Evolutionary conservation across 1,140 invertebrate species (phyloP).

Genomic region (Brachionus rubens): DNA sequence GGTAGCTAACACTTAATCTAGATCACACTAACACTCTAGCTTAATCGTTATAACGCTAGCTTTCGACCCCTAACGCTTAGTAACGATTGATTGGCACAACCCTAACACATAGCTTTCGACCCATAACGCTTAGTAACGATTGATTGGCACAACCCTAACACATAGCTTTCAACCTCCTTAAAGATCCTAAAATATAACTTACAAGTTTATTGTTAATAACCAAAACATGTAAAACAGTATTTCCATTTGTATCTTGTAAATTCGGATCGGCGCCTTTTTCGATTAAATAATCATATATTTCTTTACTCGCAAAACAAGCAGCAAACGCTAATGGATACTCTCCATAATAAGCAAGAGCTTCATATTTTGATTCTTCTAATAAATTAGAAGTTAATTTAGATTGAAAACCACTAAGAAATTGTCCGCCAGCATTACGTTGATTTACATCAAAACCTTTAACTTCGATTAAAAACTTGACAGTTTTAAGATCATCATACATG

Average conservation of each 20-base stretch:
- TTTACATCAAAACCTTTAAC: conserved; percentile 78
- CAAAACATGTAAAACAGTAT: conserved; percentile 96
- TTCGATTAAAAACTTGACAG: conserved; percentile 86
- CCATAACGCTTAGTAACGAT: too few relatives aligned
- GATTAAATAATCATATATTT: conserved; percentile 91
- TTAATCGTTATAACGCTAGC: too few relatives aligned
- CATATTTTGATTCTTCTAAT: conserved; percentile 20
- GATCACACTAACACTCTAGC: too few relatives aligned
- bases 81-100: too few relatives aligned
- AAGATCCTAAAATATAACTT: too few relatives aligned
- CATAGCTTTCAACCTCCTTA: too few relatives aligned
- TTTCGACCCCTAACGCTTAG: too few relatives aligned
- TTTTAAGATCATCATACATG: conserved; percentile 88
- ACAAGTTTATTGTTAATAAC: conserved; percentile 93
- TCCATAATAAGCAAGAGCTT: conserved; percentile 83
- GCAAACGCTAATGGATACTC: conserved; percentile 95
- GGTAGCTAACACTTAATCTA: too few relatives aligned
- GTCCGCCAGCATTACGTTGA: conserved; percentile 80
- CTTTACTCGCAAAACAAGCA: conserved; percentile 89
- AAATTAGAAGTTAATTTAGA: conserved; percentile 58
- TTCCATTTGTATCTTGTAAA: conserved; percentile 68
- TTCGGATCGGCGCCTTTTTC: conserved; percentile 88
- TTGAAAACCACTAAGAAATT: conserved; percentile 70
- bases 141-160: too few relatives aligned
- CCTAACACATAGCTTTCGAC: too few relatives aligned